phyloP scores from a whole-genome alignment of 2,888 invertebrate genomes.

The Helicoverpa assulta region DNA sequence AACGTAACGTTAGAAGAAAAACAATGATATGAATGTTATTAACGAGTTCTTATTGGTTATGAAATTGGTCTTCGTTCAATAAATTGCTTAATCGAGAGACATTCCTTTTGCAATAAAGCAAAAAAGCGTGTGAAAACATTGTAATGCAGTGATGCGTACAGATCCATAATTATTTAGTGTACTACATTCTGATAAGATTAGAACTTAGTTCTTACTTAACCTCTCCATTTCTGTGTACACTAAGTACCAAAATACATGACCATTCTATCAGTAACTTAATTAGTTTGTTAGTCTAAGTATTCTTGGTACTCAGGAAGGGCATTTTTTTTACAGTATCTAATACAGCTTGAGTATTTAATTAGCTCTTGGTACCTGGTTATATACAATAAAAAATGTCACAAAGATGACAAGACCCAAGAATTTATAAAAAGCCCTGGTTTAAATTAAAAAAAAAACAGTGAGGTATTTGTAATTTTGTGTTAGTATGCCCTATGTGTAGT shows the following conservation, averaged over 20 bases:
- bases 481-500: too few relatives aligned
- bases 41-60: slow-evolving; percentile 34
- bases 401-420: too few relatives aligned
- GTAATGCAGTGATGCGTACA: slow-evolving; percentile 1
- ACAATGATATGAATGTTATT: slow-evolving; percentile 5
- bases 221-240: slow-evolving; percentile 9
- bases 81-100: slow-evolving; percentile 26
- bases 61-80: slow-evolving; percentile 3
- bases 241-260: neutral
- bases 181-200: slow-evolving; percentile 16
- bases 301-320: too few relatives aligned
- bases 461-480: too few relatives aligned
- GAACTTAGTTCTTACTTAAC: slow-evolving; percentile 23
- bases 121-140: slow-evolving; percentile 18
- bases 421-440: too few relatives aligned
- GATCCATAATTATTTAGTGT: slow-evolving; percentile 12
- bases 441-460: too few relatives aligned
- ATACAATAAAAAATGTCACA: too few relatives aligned
- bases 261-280: too few relatives aligned
- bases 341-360: too few relatives aligned
- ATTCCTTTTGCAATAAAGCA: slow-evolving; percentile 23
- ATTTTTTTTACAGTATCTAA: too few relatives aligned
- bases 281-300: too few relatives aligned
- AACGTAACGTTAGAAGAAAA: slow-evolving; percentile 9
- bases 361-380: too few relatives aligned